Base-by-base conservation (phyloP, 2,113 vertebrate species). In the Polypterus senegalus region DNA sequence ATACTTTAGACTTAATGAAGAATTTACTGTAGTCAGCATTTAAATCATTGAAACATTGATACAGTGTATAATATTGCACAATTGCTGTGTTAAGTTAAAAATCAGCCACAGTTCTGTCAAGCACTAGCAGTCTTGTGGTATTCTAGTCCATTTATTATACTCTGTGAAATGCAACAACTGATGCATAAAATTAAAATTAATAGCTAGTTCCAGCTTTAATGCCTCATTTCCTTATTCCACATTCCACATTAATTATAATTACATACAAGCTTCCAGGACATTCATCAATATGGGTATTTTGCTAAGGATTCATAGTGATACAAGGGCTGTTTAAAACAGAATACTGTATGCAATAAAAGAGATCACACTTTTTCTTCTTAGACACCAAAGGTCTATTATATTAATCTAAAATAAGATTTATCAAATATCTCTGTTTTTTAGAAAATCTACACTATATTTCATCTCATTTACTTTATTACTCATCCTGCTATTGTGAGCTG, bases 181-280 rank as follows among this genome's bases (percentile, higher is more conserved):
- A 73, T 77, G 74, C 77, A 76, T 75, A 76, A 77, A 75, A 81
- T 76, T 77, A 70, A 80, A 80, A 77, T 74, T 71, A 80, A 77
- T 71, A 71, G 71, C 73, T 74, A 73, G 77, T 78, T 73, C 71
- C 70, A 70, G 71, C 76, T 76, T 76, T 70, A 75, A 79, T 75
- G 74, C 71, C 76, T 79, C 75, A 81, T 82, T 82, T 83, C 75
- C 79, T 71, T 64, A 64, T 63, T 61, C 64, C 62, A 61, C 62
- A 59, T 58, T 66, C 59, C 48, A 66, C 81, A 82, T 85, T 83
- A 75, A 82, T 85, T 71, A 65, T 73, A 79, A 78, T 77, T 77
- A 75, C 54, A 48, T 62, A 58, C 65, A 67, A 71, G 64, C 73
- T 72, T 71, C 68, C 74, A 66, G 57, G 60, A 63, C 66, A 71